Base-by-base conservation (phyloP, 2,888 invertebrate species). In the Mycogona germanica region DNA sequence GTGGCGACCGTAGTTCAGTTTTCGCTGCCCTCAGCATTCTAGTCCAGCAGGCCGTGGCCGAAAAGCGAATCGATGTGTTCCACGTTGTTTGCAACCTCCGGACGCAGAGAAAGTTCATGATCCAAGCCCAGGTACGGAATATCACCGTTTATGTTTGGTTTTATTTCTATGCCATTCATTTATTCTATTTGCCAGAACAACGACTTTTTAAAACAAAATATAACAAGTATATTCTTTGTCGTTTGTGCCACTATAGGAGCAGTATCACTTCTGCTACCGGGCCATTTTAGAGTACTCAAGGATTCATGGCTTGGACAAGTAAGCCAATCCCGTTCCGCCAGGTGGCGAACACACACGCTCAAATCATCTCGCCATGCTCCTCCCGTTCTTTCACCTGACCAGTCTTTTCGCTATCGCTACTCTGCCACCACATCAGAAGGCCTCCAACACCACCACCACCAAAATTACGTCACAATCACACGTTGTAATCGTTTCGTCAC, bases 261-360 rank as follows among this genome's bases (percentile, higher is more conserved):
- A 89, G 74, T 91, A 89, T 73, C 88, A 89, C 77, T 89, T 89
- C 75, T 77, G 91, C 65, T 86, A 91, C 75, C 84, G 88, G 74
- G 88, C 87, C 70, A 84, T 89, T 71, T 78, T 62, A 37, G 63
- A 64, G 44, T 64, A 62, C 35, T 28, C 37, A 19, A 32, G 37
- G 26, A 46, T 12, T 21, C 47, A 30, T 28, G 12, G 29, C 12
- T 46, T 46, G 25, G 47, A 46, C 30, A 26, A 46, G 14, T 46
- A 46, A 46, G 30, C n/a, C n/a, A n/a, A n/a, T n/a, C n/a, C n/a
- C n/a, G n/a, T n/a, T n/a, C n/a, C n/a, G n/a, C n/a, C n/a, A n/a
- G n/a, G n/a, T n/a, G n/a, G n/a, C n/a, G n/a, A n/a, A n/a, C n/a
- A n/a, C n/a, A n/a, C n/a, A n/a, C n/a, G n/a, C n/a, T n/a, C n/a